Evolutionary conservation across 2,888 invertebrate species (phyloP), one percentile per base, ranked within the genome.

Genomic region (Apamea crenata): DNA sequence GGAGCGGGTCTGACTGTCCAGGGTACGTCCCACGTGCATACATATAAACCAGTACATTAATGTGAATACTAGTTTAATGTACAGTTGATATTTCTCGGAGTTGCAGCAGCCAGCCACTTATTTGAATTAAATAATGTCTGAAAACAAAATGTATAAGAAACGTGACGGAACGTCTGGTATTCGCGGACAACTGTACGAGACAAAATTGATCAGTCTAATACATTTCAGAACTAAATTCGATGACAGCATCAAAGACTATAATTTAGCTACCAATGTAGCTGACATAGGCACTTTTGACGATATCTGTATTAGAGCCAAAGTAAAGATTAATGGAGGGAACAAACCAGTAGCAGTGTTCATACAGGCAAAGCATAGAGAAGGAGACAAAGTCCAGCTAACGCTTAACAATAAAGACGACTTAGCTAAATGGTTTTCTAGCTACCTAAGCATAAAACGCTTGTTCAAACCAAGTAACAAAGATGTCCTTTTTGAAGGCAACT

Each of bases 281-380:
- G 78, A 83, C 8, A 83, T 90, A 7, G 89, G 87, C 1, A 83
- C 79, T 4, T 84, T 89, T 32, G 89, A 88, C 44, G 89, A 90
- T 59, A 78, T 90, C 29, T 87, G 86, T 68, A 69, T 88, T 18
- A 84, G 78, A 78, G 79, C 79, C 8, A 85, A 80, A 75, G 32
- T 79, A 0, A 86, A 78, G 69, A 18, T 78, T 1, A 82, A 80
- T 25, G 76, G 75, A 0, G n/a, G 25, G 5, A 44, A 81, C 12
- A 73, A 74, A 56, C 79, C 74, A 1, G 10, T 85, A 18, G 74
- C 77, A 1, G 70, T 86, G 12, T 89, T 89, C 29, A 65, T 89
- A 18, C 89, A 89, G 78, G 81, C 84, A 4, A 89, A 88, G 70
- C 87, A 89, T 21, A 87, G 80, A 87, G 36, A 81, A 84, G 65